Conservation (phyloP, 2,797 vertebrate genomes). For the Pseudochirops corinnae region DNA sequence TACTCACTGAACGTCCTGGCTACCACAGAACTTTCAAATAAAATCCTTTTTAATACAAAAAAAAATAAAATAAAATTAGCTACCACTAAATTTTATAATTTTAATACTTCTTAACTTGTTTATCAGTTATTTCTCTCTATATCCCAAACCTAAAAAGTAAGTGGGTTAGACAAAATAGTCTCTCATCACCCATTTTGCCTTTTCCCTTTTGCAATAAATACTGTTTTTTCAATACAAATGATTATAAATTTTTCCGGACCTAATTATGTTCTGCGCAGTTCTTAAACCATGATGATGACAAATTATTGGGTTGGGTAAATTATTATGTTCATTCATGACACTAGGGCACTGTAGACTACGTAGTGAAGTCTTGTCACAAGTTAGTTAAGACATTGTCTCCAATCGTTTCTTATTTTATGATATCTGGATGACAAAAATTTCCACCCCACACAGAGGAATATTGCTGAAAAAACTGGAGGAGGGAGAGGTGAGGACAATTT, state of each 20-base stretch:
- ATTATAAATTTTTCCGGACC: neutral
- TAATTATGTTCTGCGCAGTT: neutral
- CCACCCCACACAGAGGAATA: constrained; percentile 2
- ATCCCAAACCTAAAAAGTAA: neutral
- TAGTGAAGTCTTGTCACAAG: neutral
- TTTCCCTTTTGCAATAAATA: neutral
- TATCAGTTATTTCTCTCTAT: neutral
- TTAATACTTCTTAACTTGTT: neutral
- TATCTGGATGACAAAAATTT: neutral
- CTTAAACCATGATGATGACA: neutral
- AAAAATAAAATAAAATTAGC: neutral
- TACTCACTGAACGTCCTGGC: neutral
- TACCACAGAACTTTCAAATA: neutral
- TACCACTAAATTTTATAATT: neutral
- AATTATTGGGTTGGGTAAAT: neutral
- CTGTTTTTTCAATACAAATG: neutral
- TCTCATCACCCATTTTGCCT: neutral
- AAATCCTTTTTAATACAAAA: neutral
- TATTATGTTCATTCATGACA: neutral
- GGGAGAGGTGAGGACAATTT: neutral
- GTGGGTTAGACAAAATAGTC: neutral
- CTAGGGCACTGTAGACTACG: neutral
- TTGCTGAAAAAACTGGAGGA: neutral
- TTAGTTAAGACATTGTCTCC: neutral
- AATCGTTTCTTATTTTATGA: neutral